Base-by-base conservation (phyloP, 2,797 vertebrate genomes). In the Oryzias sinensis region DNA sequence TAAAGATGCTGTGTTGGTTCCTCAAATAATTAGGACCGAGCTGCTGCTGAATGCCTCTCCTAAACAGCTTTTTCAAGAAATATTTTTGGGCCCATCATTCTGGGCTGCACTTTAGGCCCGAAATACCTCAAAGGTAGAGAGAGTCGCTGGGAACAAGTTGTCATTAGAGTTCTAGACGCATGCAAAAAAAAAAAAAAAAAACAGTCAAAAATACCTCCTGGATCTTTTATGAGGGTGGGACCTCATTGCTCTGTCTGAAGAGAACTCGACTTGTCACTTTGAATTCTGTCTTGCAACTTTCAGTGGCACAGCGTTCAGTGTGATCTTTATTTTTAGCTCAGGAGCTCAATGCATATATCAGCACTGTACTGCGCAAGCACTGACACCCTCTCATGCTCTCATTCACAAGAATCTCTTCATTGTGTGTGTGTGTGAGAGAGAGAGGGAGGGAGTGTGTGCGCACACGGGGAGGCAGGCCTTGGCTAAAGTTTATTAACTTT, bases 401-500 rank as follows among this genome's bases (percentile, higher is more conserved):
- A 92, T 91, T 91, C 89, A 92, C 89, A 90, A 91, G 88, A 93
- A 91, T 88, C 81, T 88, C 77, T 87, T 87, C 86, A 82, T 81
- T 87, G 74, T 80, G 76, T 84, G 80, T 82, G 77, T 76, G 80
- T 68, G 67, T 53, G 75, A 5, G 49, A 1, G 49, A 4, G 56
- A 14, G 60, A 0, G 72, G 18, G 74, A 41, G 69, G 25, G 77
- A 17, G 76, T 40, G 64, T 58, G 72, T 70, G 78, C 51, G 62
- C 76, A 82, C 78, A 81, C 81, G 80, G 68, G 75, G 79, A 89
- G 88, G 87, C 83, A 88, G 88, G 88, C 85, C 87, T 87, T 86
- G 74, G 86, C 86, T 88, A 90, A 92, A 92, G 90, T 92, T 92
- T 91, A 92, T 92, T 92, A 93, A 92, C 89, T 90, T 92, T 84